Percentiles rank a stretch among this genome's conserved stretches.
Conservation (phyloP, 2,113 vertebrate genomes). For the Pithys albifrons region DNA sequence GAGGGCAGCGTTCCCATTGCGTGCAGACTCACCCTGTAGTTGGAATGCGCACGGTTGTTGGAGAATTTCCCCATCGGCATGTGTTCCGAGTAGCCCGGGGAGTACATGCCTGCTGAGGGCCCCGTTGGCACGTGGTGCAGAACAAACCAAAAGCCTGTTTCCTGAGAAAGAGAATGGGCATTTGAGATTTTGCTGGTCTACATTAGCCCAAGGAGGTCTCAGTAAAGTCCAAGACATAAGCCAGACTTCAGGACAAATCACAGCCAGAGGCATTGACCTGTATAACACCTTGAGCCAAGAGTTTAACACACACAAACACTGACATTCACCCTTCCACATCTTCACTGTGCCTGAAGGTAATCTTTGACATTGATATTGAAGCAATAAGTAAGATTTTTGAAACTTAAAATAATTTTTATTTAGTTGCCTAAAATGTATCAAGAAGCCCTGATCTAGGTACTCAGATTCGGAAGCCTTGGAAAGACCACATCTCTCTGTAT, state of each 20-base stretch:
- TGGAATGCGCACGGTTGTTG: constrained; percentile 96
- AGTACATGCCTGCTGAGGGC: constrained; percentile 89
- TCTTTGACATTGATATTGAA: neutral
- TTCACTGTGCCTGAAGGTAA: neutral
- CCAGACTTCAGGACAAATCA: neutral
- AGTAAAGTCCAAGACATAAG: neutral
- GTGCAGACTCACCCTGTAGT: constrained; percentile 87
- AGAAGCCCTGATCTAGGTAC: accelerated
- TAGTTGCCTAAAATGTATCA: neutral
- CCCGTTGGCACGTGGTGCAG: constrained; percentile 95
- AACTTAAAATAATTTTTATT: neutral
- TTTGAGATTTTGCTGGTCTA: neutral
- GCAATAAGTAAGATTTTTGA: neutral
- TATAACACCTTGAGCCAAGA: neutral
- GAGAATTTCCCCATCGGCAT: constrained; percentile 89
- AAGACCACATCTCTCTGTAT: neutral
- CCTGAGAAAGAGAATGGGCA: constrained; percentile 72
- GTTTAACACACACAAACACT: accelerated
- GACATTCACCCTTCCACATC: neutral
- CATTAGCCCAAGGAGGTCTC: neutral
- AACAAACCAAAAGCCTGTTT: constrained; percentile 97
- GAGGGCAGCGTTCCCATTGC: neutral
- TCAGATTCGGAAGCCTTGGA: neutral
- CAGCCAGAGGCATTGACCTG: neutral
- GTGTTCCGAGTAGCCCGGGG: constrained; percentile 90